A percentile compares a stretch with the other conserved stretches of the same genome.
Conservation (phyloP, 2,888 invertebrate species). For the Achlya flavicornis region DNA sequence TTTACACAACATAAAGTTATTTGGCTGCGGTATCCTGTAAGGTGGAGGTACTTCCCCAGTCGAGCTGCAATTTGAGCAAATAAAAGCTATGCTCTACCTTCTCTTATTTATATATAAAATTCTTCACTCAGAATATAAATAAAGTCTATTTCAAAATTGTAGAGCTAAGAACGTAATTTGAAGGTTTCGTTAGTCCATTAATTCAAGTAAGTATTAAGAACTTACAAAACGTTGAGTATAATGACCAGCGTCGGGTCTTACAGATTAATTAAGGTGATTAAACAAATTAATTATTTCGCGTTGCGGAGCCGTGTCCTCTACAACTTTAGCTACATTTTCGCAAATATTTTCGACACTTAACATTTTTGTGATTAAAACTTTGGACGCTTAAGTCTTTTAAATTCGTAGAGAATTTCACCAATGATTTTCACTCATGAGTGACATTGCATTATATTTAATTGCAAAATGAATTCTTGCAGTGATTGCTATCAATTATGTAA, state of each 20-base stretch:
- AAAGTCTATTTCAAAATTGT: neutral
- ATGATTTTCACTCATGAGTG: neutral
- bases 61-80: no score
- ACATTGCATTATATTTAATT: constrained; percentile 15
- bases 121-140: neutral
- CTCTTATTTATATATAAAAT: no score
- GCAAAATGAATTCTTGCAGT: constrained; percentile 29
- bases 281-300: constrained; percentile 8
- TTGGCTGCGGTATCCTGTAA: no score
- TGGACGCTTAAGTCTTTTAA: neutral
- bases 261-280: constrained; percentile 16
- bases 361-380: constrained; percentile 8
- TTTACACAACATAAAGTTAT: no score
- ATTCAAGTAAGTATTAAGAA: neutral
- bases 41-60: no score
- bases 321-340: neutral
- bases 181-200: constrained; percentile 1
- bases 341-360: neutral
- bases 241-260: constrained; percentile 2
- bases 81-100: no score
- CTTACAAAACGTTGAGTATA: constrained; percentile 4
- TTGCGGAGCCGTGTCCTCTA: constrained; percentile 1
- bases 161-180: neutral
- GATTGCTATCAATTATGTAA: constrained; percentile 50
- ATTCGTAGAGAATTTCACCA: neutral